These are phyloP conservation scores for Elgaria multicarinata DNA, from an alignment of 2,113 vertebrate species.

Conservation along the genomic window DNA sequence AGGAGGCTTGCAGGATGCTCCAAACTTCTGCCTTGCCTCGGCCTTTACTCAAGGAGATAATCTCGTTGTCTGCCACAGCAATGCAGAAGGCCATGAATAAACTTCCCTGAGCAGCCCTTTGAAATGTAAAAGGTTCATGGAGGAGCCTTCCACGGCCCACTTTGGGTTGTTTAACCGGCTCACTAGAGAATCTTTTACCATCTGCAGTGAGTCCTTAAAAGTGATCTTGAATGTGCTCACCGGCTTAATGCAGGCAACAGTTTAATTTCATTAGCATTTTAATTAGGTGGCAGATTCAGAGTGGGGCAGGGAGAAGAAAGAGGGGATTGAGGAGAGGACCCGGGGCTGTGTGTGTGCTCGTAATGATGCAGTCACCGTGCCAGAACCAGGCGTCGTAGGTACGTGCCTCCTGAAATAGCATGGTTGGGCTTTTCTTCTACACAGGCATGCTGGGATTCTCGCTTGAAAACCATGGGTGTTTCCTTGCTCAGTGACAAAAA, in stretches of 20 bases:
- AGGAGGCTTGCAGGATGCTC: neutral
- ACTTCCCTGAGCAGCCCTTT: neutral
- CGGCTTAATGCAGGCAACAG: neutral
- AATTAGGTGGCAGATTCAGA: neutral
- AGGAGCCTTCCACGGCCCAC: neutral
- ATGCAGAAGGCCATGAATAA: slow-evolving; percentile 17
- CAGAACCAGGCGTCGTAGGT: neutral
- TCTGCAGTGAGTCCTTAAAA: slow-evolving; percentile 6
- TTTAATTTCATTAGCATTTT: slow-evolving; percentile 35
- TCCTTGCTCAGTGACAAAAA: neutral
- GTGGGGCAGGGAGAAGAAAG: neutral
- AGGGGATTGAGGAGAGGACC: neutral
- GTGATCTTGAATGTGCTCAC: neutral
- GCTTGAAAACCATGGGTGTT: neutral
- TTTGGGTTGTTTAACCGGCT: neutral
- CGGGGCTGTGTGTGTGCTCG: too few relatives aligned
- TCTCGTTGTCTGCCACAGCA: neutral
- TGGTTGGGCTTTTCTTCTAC: neutral
- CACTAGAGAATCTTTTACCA: neutral
- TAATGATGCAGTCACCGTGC: neutral
- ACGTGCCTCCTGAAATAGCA: neutral
- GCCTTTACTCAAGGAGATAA: neutral
- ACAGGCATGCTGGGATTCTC: neutral
- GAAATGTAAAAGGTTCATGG: neutral
- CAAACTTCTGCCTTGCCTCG: slow-evolving; percentile 8